Evolutionary conservation across 1,140 invertebrate species (phyloP).

Genomic region (Drosophila kepulauana): DNA sequence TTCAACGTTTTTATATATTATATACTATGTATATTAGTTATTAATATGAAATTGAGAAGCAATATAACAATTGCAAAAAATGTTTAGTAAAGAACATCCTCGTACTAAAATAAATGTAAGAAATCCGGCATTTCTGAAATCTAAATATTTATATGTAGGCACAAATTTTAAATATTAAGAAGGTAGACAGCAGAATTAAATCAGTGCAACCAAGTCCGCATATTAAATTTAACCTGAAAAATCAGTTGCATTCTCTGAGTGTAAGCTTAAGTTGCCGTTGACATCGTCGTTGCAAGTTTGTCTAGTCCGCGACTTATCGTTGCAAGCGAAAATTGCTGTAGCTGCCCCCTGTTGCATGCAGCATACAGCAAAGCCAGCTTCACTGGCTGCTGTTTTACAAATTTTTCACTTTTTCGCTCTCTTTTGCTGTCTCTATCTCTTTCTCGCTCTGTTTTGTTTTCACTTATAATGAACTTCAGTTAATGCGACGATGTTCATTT

Average conservation of each 20-base stretch:
- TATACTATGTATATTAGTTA: no score
- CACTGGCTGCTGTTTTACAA: neutral
- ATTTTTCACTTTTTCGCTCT: neutral
- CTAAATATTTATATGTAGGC: no score
- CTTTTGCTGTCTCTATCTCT: neutral
- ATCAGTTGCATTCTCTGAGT: slow-evolving; percentile 4
- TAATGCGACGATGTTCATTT: slow-evolving; percentile 30
- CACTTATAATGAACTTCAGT: slow-evolving; percentile 71
- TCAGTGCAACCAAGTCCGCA: no score
- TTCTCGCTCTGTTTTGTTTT: slow-evolving; percentile 18
- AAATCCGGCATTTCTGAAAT: no score
- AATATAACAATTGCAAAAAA: no score
- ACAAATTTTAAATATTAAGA: no score
- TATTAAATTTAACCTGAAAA: neutral
- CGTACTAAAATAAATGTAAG: no score
- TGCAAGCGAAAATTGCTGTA: slow-evolving; percentile 25
- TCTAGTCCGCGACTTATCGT: slow-evolving; percentile 34
- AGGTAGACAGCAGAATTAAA: no score
- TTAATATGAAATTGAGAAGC: no score
- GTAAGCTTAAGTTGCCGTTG: slow-evolving; percentile 5
- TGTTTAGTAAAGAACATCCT: no score
- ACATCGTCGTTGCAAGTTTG: neutral
- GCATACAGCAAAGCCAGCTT: slow-evolving; percentile 49
- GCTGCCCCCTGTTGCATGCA: slow-evolving; percentile 64
- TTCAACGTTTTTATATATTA: no score